Base-by-base conservation (phyloP, 2,888 invertebrate genomes). In the Salpingus planirostris region DNA sequence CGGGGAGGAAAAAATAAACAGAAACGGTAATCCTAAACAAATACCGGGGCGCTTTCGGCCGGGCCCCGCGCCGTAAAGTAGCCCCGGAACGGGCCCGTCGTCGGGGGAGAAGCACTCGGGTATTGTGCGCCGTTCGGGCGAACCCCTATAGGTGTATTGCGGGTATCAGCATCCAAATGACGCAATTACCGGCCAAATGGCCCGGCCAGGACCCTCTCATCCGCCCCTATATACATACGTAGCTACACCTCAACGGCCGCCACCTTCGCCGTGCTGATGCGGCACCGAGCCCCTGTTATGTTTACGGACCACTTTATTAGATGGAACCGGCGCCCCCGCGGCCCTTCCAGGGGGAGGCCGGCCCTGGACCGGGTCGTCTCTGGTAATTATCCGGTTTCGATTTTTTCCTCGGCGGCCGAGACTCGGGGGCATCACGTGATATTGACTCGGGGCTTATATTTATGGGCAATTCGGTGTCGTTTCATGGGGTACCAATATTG, bases 381-480 rank as follows among this genome's bases (percentile, higher is more conserved):
- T 18, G 5, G n/a, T n/a, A n/a, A n/a, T n/a, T n/a, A n/a, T n/a
- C 5, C 18, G 18, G 5, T 18, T 8, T 18, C 18, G 5, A 5
- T 18, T 8, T 18, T 8, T 18, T 8, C 8, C 18, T 18, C 18
- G 5, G 5, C 8, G 18, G 18, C 18, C 5, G 8, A 18, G 18
- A 18, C 18, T 18, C 18, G 18, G 18, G 18, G 18, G 18, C 34
- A 34, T 38, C 38, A 38, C 34, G 52, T 57, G 54, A 57, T 58
- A 60, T 60, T 62, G 62, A 62, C 62, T 60, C 59, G 59, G 56
- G 52, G 59, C 52, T 54, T 59, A 61, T 64, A 64, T 65, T 65
- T 64, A 64, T 63, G 64, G 61, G 59, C 63, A 63, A 63, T 65
- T 64, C 59, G 53, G 58, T 60, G 62, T 59, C 60, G 58, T 59